phyloP scores from a whole-genome alignment of 2,888 invertebrate genomes.

The Balanococcus diminutus region DNA sequence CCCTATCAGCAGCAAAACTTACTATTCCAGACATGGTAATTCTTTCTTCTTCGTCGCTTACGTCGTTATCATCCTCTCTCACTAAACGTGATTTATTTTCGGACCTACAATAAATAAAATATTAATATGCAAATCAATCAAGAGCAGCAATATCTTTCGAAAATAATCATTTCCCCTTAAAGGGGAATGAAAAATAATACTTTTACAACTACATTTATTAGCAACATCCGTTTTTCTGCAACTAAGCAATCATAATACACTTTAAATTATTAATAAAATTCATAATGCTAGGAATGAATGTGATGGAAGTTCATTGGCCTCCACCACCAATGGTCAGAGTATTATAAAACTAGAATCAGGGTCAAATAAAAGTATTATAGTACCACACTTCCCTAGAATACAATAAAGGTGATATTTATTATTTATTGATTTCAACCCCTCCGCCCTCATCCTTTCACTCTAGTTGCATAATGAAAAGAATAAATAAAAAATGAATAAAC shows the following conservation, averaged over 20 bases:
- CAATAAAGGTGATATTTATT: too few species aligned
- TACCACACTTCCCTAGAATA: too few species aligned
- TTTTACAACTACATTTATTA: background rate
- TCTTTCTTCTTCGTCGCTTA: slow-evolving; percentile 82
- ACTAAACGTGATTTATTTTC: slow-evolving; percentile 66
- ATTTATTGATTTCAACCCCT: too few species aligned
- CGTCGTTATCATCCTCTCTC: slow-evolving; percentile 82
- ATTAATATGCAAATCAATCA: background rate
- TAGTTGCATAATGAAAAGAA: background rate
- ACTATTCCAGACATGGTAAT: slow-evolving; percentile 83
- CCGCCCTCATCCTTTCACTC: too few species aligned
- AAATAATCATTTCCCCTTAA: background rate
- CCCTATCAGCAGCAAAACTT: slow-evolving; percentile 76
- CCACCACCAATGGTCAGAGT: background rate
- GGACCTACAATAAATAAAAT: background rate
- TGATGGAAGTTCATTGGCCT: too few species aligned
- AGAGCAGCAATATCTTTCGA: background rate
- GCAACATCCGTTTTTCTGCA: background rate
- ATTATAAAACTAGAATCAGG: too few species aligned
- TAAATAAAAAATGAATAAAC: background rate
- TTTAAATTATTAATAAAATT: background rate
- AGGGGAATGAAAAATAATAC: background rate
- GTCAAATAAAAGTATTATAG: too few species aligned
- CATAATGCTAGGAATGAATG: background rate
- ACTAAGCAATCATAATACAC: background rate